These are phyloP conservation scores for Euleptes europaea DNA, from an alignment of 2,113 vertebrate species.

Conservation along the genomic window DNA sequence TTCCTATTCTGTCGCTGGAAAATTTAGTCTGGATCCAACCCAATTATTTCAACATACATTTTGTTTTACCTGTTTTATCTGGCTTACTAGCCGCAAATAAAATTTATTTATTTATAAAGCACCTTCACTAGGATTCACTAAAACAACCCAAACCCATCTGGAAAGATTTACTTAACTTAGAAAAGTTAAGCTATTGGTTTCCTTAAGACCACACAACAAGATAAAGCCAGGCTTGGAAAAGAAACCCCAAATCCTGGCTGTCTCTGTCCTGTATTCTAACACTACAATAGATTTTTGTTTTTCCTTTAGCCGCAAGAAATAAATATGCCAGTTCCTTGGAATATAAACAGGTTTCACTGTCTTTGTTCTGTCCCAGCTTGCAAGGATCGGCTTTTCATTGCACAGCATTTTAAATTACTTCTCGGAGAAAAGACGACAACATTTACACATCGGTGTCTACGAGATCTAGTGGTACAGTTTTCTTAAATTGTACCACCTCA, in stretches of 20 bases:
- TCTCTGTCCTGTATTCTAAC: neutral
- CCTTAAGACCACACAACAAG: constrained; percentile 5
- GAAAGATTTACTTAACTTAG: neutral
- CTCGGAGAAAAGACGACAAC: too few species aligned
- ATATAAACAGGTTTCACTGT: neutral
- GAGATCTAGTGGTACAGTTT: too few species aligned
- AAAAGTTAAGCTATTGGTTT: neutral
- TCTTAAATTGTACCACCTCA: too few species aligned
- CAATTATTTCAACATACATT: too few species aligned
- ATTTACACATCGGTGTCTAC: too few species aligned
- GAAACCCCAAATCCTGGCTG: neutral
- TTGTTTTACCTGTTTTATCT: too few species aligned
- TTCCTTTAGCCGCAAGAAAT: neutral
- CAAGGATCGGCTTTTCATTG: too few species aligned
- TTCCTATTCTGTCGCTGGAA: too few species aligned
- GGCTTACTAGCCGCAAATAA: too few species aligned
- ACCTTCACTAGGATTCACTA: neutral
- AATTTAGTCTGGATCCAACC: too few species aligned
- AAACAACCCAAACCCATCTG: neutral
- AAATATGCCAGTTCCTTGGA: neutral
- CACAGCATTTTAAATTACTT: too few species aligned
- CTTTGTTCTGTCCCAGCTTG: neutral
- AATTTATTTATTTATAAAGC: neutral
- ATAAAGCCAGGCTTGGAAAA: neutral
- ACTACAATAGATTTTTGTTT: neutral